phyloP scores from a whole-genome alignment of 2,797 vertebrate species.

The Parambassis ranga region DNA sequence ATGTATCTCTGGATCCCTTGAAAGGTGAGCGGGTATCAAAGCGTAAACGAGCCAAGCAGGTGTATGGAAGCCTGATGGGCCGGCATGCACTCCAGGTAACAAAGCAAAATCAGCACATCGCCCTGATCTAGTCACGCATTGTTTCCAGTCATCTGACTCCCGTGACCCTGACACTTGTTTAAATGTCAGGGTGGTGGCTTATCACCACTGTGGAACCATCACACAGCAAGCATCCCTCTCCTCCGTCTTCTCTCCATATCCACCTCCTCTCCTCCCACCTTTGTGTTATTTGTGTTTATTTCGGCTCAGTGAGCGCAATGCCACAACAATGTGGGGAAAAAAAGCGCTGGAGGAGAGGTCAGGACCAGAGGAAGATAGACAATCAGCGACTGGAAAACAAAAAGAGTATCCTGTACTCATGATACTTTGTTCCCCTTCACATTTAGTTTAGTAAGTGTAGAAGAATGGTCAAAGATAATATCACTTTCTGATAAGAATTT shows the following conservation, averaged over 20 bases:
- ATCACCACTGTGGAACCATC: slow-evolving; percentile 38
- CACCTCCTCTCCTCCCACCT: not conserved
- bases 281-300: slow-evolving; percentile 53
- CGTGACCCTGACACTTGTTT: slow-evolving; percentile 63
- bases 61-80: slow-evolving; percentile 6
- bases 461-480: not conserved
- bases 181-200: slow-evolving; percentile 66
- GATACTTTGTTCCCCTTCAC: too few species aligned
- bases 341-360: slow-evolving; percentile 42
- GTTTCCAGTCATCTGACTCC: slow-evolving; percentile 55
- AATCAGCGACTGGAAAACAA: slow-evolving; percentile 14
- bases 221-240: slow-evolving; percentile 8
- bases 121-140: slow-evolving; percentile 37
- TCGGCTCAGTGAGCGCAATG: slow-evolving; percentile 35
- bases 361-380: slow-evolving; percentile 12
- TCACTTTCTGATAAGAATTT: not conserved
- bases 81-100: not conserved
- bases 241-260: not conserved
- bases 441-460: too few species aligned
- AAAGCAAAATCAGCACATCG: slow-evolving; percentile 29
- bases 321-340: slow-evolving; percentile 44
- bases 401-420: not conserved
- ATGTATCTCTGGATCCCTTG: not conserved
- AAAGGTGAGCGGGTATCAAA: slow-evolving; percentile 40
- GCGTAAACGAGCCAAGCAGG: slow-evolving; percentile 4